phyloP scores from a whole-genome alignment of 2,113 vertebrate genomes.

The Smithornis capensis region DNA sequence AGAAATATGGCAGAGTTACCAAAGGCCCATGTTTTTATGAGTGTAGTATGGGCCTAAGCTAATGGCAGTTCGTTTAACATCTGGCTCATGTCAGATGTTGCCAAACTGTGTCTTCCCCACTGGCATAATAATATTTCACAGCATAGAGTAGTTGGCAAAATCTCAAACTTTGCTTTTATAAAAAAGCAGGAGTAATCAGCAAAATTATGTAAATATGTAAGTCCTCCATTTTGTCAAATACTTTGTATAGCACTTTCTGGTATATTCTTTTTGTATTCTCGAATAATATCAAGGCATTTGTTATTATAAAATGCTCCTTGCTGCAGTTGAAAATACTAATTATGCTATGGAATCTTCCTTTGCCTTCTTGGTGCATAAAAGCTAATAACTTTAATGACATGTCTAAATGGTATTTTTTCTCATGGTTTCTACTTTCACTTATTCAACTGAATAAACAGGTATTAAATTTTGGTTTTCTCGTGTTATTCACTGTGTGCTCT shows the following conservation, averaged over 20 bases:
- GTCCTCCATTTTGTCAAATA: not conserved
- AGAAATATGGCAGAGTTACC: not conserved
- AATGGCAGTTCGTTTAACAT: constrained; percentile 13
- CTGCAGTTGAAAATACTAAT: not conserved
- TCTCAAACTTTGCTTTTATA: constrained; percentile 28
- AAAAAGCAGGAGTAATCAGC: not conserved
- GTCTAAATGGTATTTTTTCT: not conserved
- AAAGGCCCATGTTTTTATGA: not conserved
- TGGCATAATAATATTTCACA: constrained; percentile 50
- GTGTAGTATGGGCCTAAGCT: not conserved
- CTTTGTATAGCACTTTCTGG: not conserved
- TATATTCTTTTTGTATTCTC: not conserved
- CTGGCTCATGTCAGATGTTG: constrained; percentile 30
- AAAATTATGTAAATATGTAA: not conserved
- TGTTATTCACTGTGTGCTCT: not conserved
- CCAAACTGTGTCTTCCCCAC: not conserved
- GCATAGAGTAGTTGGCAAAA: constrained; percentile 24
- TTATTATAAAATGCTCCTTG: not conserved
- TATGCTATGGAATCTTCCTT: not conserved
- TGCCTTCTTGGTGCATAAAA: not conserved
- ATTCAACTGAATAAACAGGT: not conserved
- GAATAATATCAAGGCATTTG: not conserved
- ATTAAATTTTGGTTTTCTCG: not conserved
- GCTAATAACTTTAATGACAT: not conserved
- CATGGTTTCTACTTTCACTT: not conserved